A percentile compares a stretch with the other conserved stretches of the same genome.
These are phyloP conservation scores for Globodera rostochiensis DNA, from an alignment of 1,140 invertebrate species.

Conservation along the genomic window DNA sequence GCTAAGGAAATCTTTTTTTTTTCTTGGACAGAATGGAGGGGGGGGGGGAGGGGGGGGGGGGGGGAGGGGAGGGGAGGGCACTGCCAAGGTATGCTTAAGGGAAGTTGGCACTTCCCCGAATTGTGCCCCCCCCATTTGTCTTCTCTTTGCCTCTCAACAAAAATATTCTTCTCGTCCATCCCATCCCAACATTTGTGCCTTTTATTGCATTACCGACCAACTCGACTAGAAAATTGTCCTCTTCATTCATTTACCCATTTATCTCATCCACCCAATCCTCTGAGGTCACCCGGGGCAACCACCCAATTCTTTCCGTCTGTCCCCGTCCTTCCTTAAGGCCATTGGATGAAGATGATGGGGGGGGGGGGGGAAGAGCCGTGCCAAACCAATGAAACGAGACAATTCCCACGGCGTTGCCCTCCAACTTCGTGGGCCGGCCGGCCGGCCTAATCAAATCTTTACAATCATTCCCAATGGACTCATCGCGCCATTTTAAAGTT, in stretches of 20 bases:
- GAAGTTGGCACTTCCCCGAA: not conserved
- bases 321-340: not conserved
- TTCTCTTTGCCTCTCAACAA: not conserved
- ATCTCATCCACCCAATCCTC: not conserved
- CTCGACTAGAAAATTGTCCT: not conserved
- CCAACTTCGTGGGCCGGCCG: too few species aligned
- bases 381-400: not conserved
- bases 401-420: not conserved
- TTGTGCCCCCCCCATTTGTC: not conserved
- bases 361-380: not conserved
- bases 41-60: too few species aligned
- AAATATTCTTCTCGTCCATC: constrained; percentile 3
- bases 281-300: not conserved
- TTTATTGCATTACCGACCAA: not conserved
- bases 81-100: not conserved
- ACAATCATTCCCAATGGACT: not conserved
- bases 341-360: not conserved
- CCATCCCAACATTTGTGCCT: constrained; percentile 3
- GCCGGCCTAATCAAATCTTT: not conserved
- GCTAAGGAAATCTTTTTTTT: not conserved
- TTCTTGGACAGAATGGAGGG: not conserved
- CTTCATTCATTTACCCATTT: not conserved
- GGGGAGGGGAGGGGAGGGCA: too few species aligned
- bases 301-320: not conserved
- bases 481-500: too few species aligned